Evolutionary conservation across 2,888 invertebrate species (phyloP).

Genomic region (Trichacis sp.): DNA sequence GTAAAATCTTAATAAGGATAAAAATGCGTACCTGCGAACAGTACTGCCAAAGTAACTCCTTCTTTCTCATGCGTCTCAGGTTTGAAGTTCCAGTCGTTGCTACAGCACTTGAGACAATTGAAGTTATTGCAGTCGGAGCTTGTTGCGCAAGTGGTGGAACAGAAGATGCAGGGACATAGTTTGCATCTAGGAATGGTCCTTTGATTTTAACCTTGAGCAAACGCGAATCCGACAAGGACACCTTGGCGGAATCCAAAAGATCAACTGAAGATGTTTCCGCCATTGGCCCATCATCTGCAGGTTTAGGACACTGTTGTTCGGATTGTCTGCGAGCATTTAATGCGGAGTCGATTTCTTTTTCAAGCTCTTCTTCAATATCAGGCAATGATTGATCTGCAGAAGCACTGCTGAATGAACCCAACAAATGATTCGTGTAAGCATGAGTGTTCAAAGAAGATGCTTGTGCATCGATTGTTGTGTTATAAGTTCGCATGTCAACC

Average conservation of each 20-base stretch:
- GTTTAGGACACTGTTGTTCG: slow-evolving; percentile 51
- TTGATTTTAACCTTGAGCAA: slow-evolving; percentile 92
- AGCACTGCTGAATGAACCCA: slow-evolving; percentile 76
- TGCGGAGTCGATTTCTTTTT: slow-evolving; percentile 80
- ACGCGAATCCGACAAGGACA: slow-evolving; percentile 82
- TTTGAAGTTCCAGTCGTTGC: slow-evolving; percentile 77
- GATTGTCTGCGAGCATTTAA: slow-evolving; percentile 71
- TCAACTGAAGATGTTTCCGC: slow-evolving; percentile 65
- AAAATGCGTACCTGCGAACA: slow-evolving; percentile 72
- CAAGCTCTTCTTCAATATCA: slow-evolving; percentile 84
- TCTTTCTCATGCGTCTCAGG: slow-evolving; percentile 88
- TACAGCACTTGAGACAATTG: slow-evolving; percentile 70
- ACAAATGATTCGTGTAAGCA: slow-evolving; percentile 75
- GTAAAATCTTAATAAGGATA: neutral
- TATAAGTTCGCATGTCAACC: slow-evolving; percentile 91
- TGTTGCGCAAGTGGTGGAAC: slow-evolving; percentile 73
- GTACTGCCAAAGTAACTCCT: slow-evolving; percentile 86
- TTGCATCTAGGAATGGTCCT: slow-evolving; percentile 85
- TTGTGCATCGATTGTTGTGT: slow-evolving; percentile 73
- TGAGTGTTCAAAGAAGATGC: slow-evolving; percentile 72
- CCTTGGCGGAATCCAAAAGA: slow-evolving; percentile 73
- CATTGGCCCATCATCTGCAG: slow-evolving; percentile 43
- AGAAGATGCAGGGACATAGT: slow-evolving; percentile 74
- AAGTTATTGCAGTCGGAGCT: slow-evolving; percentile 60
- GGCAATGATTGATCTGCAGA: slow-evolving; percentile 78